A percentile compares a stretch with the other conserved stretches of the same genome.
Evolutionary conservation across 2,113 vertebrate species (phyloP).

Genomic region (Micronisus gabar): DNA sequence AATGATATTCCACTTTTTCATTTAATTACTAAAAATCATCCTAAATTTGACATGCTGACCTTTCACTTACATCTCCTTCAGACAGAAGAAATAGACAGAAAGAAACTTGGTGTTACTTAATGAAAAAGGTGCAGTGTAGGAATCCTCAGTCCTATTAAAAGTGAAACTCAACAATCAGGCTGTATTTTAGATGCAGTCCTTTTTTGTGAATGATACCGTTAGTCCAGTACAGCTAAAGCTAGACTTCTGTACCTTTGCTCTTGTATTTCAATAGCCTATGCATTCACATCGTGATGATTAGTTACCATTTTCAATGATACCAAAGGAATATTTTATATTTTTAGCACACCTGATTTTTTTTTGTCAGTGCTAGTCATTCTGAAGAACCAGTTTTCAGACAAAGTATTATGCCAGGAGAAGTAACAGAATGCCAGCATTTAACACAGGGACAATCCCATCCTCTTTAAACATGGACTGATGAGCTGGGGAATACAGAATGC

Average conservation of each 20-base stretch:
- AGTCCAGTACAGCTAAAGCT: neutral
- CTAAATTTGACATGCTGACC: neutral
- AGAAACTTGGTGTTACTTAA: neutral
- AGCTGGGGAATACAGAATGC: neutral
- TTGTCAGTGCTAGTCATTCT: neutral
- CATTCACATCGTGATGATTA: neutral
- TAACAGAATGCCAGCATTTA: slow-evolving; percentile 24
- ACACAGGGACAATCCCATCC: slow-evolving; percentile 5
- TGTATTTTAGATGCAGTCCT: neutral
- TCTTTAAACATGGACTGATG: slow-evolving; percentile 34
- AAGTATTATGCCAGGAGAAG: slow-evolving; percentile 19
- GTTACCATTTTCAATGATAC: neutral
- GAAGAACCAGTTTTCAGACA: slow-evolving; percentile 17
- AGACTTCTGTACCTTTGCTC: neutral
- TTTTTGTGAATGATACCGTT: neutral
- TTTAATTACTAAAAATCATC: neutral
- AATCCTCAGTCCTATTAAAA: neutral
- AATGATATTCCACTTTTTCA: neutral
- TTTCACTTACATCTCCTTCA: neutral
- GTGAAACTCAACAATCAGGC: neutral
- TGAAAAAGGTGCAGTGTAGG: neutral
- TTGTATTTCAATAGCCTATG: neutral
- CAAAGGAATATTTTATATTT: neutral
- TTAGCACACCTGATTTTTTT: slow-evolving; percentile 24
- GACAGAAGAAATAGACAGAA: neutral